phyloP scores from a whole-genome alignment of 2,888 invertebrate species.

The Leucoma salicis region DNA sequence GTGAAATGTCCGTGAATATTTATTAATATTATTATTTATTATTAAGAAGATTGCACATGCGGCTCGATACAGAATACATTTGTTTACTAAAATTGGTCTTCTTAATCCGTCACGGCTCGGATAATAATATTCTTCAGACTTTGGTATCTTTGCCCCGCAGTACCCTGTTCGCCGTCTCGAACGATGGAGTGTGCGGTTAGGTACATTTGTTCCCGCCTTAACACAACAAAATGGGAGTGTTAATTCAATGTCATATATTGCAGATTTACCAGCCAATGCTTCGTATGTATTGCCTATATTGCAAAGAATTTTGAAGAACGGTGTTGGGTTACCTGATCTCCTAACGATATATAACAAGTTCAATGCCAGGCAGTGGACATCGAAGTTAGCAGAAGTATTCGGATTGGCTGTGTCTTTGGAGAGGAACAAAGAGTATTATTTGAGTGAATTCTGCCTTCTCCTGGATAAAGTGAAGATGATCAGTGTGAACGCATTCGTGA shows the following conservation, averaged over 20 bases:
- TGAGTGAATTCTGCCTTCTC: conserved; percentile 34
- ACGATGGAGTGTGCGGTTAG: too few relatives aligned
- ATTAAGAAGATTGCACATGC: too few relatives aligned
- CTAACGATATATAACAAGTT: conserved; percentile 29
- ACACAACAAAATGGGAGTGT: too few relatives aligned
- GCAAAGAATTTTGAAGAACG: conserved; percentile 26
- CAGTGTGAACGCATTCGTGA: conserved; percentile 42
- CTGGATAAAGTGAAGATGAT: conserved; percentile 30
- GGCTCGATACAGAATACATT: too few relatives aligned
- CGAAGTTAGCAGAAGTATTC: conserved; percentile 36
- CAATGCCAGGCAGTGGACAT: conserved; percentile 17
- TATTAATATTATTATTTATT: too few relatives aligned
- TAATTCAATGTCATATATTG: conserved; percentile 3
- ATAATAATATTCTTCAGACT: too few relatives aligned
- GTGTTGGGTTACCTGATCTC: conserved; percentile 38
- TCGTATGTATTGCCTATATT: conserved; percentile 15
- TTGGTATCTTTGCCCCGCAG: too few relatives aligned
- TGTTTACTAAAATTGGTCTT: too few relatives aligned
- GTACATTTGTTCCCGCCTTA: too few relatives aligned
- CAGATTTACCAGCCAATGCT: conserved; percentile 15
- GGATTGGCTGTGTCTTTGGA: conserved; percentile 35
- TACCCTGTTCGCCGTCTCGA: too few relatives aligned
- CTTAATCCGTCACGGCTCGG: too few relatives aligned
- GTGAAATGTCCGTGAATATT: too few relatives aligned
- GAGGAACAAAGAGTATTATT: conserved; percentile 7